These are phyloP conservation scores for Mastomys coucha DNA, from an alignment of 2,113 vertebrate species.

Conservation along the genomic window DNA sequence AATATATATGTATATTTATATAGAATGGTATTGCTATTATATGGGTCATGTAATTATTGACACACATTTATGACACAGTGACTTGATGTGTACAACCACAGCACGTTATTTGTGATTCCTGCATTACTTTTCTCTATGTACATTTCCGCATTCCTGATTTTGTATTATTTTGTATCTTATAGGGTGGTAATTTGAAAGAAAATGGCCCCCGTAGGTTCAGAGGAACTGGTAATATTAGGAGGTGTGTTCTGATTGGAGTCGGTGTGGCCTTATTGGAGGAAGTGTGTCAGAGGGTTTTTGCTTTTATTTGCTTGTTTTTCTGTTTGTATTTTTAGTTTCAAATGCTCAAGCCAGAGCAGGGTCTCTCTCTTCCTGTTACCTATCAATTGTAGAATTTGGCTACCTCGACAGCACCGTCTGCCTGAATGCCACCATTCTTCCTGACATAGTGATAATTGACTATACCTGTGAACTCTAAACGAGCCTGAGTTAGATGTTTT, in stretches of 20 bases:
- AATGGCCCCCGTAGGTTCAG: background rate
- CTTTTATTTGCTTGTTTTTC: too few relatives aligned
- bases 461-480: background rate
- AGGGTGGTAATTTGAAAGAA: background rate
- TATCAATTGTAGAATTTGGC: background rate
- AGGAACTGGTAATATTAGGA: background rate
- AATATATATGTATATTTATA: background rate
- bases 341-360: background rate
- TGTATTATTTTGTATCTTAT: constrained; percentile 21
- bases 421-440: background rate
- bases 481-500: background rate
- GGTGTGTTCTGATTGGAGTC: background rate
- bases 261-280: background rate
- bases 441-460: background rate
- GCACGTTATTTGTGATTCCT: background rate
- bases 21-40: constrained; percentile 22
- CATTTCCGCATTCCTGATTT: background rate
- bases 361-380: background rate
- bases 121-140: background rate
- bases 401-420: background rate
- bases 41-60: background rate
- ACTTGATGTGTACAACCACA: background rate
- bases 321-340: background rate
- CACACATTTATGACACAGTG: background rate
- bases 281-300: background rate